Percentiles rank a stretch among this genome's conserved stretches.
Conservation (phyloP, 2,888 invertebrate genomes). For the Drosophila sordidula region DNA sequence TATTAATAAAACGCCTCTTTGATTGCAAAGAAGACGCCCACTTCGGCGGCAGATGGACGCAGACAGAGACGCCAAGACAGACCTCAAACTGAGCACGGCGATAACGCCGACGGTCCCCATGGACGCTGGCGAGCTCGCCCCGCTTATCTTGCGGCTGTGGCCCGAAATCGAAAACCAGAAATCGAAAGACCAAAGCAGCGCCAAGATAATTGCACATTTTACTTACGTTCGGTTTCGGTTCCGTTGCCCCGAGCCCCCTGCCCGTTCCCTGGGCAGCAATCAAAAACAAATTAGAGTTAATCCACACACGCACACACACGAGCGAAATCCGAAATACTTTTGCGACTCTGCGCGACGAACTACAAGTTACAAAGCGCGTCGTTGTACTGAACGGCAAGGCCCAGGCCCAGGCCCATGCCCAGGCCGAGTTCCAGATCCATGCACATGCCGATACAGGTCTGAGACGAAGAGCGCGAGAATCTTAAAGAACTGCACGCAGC, state of each 20-base stretch:
- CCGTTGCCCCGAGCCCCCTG: background rate
- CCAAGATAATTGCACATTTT: slow-evolving; percentile 65
- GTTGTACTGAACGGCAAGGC: slow-evolving; percentile 62
- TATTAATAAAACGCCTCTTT: slow-evolving; percentile 70
- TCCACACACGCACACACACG: slow-evolving; percentile 43
- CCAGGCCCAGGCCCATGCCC: slow-evolving; percentile 17
- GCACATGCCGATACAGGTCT: slow-evolving; percentile 56
- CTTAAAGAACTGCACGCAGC: slow-evolving; percentile 32
- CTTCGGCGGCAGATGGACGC: slow-evolving; percentile 46
- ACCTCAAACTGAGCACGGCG: slow-evolving; percentile 22
- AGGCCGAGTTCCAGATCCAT: slow-evolving; percentile 37
- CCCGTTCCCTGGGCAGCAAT: slow-evolving; percentile 57
- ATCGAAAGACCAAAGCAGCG: slow-evolving; percentile 53
- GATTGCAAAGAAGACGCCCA: slow-evolving; percentile 68
- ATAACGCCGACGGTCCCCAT: slow-evolving; percentile 37
- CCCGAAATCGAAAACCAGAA: slow-evolving; percentile 27
- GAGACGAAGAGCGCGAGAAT: slow-evolving; percentile 46
- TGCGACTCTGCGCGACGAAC: slow-evolving; percentile 56
- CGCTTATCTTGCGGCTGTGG: slow-evolving; percentile 31
- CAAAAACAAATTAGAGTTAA: slow-evolving; percentile 76
- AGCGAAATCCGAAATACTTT: slow-evolving; percentile 25
- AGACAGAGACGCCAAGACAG: slow-evolving; percentile 29
- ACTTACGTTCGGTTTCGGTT: slow-evolving; percentile 54
- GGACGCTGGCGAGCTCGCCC: slow-evolving; percentile 21
- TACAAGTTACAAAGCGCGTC: slow-evolving; percentile 70